These are phyloP conservation scores for Cataglyphis livida DNA, from an alignment of 2,888 invertebrate species.

Conservation along the genomic window DNA sequence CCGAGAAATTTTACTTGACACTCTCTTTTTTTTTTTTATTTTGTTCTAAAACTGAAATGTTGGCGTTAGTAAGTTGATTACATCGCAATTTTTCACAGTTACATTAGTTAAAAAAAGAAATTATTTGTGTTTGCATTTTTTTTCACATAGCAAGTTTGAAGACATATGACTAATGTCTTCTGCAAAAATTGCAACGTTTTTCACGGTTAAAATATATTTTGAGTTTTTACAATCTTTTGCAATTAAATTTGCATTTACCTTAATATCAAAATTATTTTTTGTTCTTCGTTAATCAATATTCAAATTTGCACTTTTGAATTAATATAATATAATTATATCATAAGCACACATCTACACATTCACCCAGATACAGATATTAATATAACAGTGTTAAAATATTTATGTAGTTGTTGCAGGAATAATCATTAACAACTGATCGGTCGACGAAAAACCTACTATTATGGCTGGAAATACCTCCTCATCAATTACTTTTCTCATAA, in stretches of 20 bases:
- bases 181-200: neutral
- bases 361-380: neutral
- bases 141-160: neutral
- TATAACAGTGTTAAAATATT: neutral
- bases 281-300: neutral
- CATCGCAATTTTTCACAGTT: neutral
- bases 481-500: slow-evolving; percentile 51
- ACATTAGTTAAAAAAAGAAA: neutral
- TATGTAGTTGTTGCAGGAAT: slow-evolving; percentile 21
- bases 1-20: neutral
- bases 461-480: slow-evolving; percentile 43
- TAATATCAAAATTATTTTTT: neutral
- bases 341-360: neutral
- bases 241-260: neutral
- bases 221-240: slow-evolving; percentile 6
- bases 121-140: neutral
- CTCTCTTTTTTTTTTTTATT: too few species aligned
- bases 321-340: neutral
- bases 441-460: slow-evolving; percentile 42
- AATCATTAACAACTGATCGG: slow-evolving; percentile 45
- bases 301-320: neutral
- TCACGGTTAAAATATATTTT: neutral
- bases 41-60: neutral
- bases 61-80: neutral
- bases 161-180: neutral